phyloP scores from a whole-genome alignment of 23 tunicate genomes.

The Trididemnum miniatum region DNA sequence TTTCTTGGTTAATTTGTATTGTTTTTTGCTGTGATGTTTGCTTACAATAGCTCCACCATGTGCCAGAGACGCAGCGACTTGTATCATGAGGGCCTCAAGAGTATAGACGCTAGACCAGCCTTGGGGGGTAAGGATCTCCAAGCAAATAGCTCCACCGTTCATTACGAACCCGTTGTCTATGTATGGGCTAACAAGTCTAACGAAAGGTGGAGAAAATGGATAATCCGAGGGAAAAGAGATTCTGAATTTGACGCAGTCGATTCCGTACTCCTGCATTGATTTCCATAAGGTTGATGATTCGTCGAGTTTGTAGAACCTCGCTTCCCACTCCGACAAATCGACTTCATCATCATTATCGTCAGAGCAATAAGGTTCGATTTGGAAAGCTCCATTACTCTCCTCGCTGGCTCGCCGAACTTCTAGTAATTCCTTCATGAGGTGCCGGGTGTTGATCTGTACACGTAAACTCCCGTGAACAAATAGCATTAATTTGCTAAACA shows the following conservation, averaged over 20 bases:
- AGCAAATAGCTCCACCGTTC: constrained; percentile 90
- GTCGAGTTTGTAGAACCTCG: constrained; percentile 60
- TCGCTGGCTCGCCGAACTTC: constrained; percentile 42
- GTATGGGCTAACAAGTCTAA: constrained; percentile 74
- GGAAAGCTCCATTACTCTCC: constrained; percentile 59
- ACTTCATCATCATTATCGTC: constrained; percentile 35
- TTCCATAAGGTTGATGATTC: constrained; percentile 65
- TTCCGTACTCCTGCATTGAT: constrained; percentile 61
- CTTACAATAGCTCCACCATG: constrained; percentile 87
- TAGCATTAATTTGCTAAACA: too few species aligned
- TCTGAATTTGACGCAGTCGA: constrained; percentile 62
- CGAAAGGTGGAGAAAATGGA: constrained; percentile 77
- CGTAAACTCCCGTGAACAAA: too few species aligned
- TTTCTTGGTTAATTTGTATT: constrained; percentile 64
- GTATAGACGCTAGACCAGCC: constrained; percentile 91
- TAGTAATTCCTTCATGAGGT: constrained; percentile 62
- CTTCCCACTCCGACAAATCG: constrained; percentile 75
- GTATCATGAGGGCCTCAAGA: constrained; percentile 66
- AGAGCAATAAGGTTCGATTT: constrained; percentile 33
- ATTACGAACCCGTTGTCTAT: constrained; percentile 81
- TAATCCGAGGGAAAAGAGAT: constrained; percentile 62
- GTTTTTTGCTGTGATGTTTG: constrained; percentile 62
- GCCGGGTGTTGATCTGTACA: constrained; percentile 44
- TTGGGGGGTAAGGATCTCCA: constrained; percentile 69
- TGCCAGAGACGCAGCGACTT: constrained; percentile 66